Evolutionary conservation across 2,888 invertebrate genomes (phyloP).

Genomic region (Margaritifera margaritifera): DNA sequence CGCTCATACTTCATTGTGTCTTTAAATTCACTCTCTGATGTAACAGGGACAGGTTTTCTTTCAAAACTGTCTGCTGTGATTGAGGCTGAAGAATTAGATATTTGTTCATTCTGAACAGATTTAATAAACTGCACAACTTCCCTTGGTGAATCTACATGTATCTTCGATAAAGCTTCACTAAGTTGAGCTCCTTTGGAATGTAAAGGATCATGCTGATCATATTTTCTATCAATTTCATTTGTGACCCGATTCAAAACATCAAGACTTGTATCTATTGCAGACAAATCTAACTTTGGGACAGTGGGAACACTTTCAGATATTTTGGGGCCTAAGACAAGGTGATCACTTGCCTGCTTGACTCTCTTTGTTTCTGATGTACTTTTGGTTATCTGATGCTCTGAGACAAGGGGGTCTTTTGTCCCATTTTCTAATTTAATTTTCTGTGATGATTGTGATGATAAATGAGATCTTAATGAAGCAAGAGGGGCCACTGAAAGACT

Average conservation of each 20-base stretch:
- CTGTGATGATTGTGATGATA: slow-evolving; percentile 5
- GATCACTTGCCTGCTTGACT: slow-evolving; percentile 2
- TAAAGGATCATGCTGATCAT: slow-evolving; percentile 5
- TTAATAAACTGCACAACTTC: slow-evolving; percentile 47
- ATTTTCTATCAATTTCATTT: slow-evolving; percentile 31
- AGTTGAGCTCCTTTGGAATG: slow-evolving; percentile 14
- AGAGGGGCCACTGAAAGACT: too few relatives aligned
- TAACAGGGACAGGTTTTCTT: background rate
- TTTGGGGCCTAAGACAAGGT: slow-evolving; percentile 4
- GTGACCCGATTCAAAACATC: slow-evolving; percentile 38
- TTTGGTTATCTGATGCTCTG: background rate
- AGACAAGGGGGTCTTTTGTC: slow-evolving; percentile 2
- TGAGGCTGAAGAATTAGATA: slow-evolving; percentile 1
- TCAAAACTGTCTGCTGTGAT: background rate
- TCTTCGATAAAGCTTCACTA: slow-evolving; percentile 22
- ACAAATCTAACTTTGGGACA: slow-evolving; percentile 35
- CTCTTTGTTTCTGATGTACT: background rate
- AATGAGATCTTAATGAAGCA: too few relatives aligned
- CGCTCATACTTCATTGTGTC: background rate
- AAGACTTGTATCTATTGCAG: slow-evolving; percentile 48
- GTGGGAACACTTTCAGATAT: slow-evolving; percentile 13
- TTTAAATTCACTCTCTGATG: background rate
- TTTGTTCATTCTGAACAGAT: slow-evolving; percentile 32
- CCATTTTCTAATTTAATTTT: slow-evolving; percentile 4
- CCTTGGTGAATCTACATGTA: slow-evolving; percentile 32